Base-by-base conservation (phyloP, 2,113 vertebrate genomes). In the Calonectris borealis region DNA sequence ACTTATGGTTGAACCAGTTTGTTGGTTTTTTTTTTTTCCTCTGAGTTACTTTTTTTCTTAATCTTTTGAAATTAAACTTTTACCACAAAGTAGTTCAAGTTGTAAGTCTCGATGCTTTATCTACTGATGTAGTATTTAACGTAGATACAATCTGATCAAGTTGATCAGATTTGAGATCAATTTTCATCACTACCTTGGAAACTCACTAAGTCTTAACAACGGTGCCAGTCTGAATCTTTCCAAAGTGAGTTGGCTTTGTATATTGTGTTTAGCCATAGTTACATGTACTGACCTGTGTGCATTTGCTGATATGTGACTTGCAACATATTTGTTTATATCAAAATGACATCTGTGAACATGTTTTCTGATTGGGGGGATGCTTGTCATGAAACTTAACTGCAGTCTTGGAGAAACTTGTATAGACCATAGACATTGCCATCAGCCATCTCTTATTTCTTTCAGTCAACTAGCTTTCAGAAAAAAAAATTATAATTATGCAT, bases 281-380 rank as follows among this genome's bases (percentile, higher is more conserved):
- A 11, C 16, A 62, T 36, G 12, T 52, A 3, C 1, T 52, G 57
- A 55, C 38, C 27, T 2, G 0, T 11, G 13, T 36, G 55, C 8
- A 2, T 19, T 86, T 94, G 73, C 38, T 87, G 64, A 36, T 66
- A 9, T 1, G 38, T 40, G 46, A 49, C 40, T 75, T 36, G 19
- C 34, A 64, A 68, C 93, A 27, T 71, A 68, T 4, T 55, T 1
- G 1, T 68, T 82, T 90, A 7, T 54, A 46, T 76, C 14, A 55
- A 42, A 88, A 38, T 49, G 16, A 7, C 19, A 13, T 32, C 17
- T 87, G 19, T 46, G 49, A 75, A 22, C 77, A 11, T 0, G 0
- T 78, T 73, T 88, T 83, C 51, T 84, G n/a, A 2, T 36, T 2
- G 2, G 57, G 10, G 10, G 13, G 13, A 25, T 71, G 46, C 40